phyloP scores from a whole-genome alignment of 2,113 vertebrate genomes.

The Coryphaenoides rupestris region DNA sequence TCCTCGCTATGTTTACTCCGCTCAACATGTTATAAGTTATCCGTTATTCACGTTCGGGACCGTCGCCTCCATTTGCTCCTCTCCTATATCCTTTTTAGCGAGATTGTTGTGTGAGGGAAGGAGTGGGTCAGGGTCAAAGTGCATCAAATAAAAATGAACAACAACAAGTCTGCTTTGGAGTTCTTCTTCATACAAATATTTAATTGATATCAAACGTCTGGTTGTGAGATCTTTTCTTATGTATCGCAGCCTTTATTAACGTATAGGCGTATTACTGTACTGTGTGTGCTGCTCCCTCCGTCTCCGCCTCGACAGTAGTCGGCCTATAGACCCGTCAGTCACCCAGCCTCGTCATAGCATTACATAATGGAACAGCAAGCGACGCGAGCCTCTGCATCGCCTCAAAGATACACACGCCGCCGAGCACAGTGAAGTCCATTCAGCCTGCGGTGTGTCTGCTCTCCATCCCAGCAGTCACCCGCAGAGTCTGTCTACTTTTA shows the following conservation, averaged over 20 bases:
- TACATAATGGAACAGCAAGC: conserved; percentile 79
- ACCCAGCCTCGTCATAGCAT: conserved; percentile 61
- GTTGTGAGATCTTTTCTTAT: too few species aligned
- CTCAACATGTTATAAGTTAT: too few species aligned
- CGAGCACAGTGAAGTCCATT: conserved; percentile 74
- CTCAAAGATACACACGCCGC: conserved; percentile 71
- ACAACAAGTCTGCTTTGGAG: too few species aligned
- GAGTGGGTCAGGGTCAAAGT: too few species aligned
- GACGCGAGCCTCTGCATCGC: conserved; percentile 45
- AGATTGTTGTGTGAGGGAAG: not conserved
- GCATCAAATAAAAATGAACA: too few species aligned
- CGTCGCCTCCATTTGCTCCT: conserved; percentile 10
- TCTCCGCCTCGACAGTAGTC: too few species aligned
- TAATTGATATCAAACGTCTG: too few species aligned
- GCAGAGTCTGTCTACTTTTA: conserved; percentile 53
- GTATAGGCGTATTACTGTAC: too few species aligned
- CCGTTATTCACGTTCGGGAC: conserved; percentile 13
- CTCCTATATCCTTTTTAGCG: not conserved
- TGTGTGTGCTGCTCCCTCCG: too few species aligned
- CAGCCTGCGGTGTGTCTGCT: conserved; percentile 75
- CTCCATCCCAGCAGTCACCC: conserved; percentile 69
- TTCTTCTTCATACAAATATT: too few species aligned
- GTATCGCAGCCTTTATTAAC: too few species aligned
- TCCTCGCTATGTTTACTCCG: too few species aligned
- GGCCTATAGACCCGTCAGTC: conserved; percentile 33